These are phyloP conservation scores for Hirtodrosophila histrioides DNA, from an alignment of 2,888 invertebrate species.

Conservation along the genomic window DNA sequence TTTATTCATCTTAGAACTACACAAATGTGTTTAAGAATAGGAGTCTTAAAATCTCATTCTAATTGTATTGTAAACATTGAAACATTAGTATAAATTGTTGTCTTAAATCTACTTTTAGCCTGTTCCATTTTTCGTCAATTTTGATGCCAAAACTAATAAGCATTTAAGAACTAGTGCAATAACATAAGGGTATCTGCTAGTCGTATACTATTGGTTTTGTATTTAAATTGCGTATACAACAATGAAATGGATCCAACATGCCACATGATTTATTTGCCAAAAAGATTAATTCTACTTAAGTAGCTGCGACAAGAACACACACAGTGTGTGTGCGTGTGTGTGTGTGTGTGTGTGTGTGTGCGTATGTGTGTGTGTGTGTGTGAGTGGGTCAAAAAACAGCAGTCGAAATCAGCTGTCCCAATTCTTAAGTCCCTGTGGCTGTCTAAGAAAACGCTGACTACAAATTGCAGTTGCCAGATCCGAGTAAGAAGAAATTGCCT, in stretches of 20 bases:
- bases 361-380: slow-evolving; percentile 17
- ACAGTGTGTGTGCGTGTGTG: slow-evolving; percentile 20
- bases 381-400: slow-evolving; percentile 65
- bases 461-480: slow-evolving; percentile 65
- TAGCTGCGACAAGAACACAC: slow-evolving; percentile 43
- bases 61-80: too few relatives aligned
- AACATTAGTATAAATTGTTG: too few relatives aligned
- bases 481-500: slow-evolving; percentile 66
- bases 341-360: slow-evolving; percentile 19
- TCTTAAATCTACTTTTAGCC: too few relatives aligned
- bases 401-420: slow-evolving; percentile 60
- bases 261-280: slow-evolving; percentile 70
- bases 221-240: slow-evolving; percentile 59
- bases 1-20: too few relatives aligned
- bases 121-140: too few relatives aligned
- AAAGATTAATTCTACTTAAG: slow-evolving; percentile 54
- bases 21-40: too few relatives aligned
- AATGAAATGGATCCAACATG: slow-evolving; percentile 52
- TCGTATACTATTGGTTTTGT: slow-evolving; percentile 9
- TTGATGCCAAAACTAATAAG: too few relatives aligned
- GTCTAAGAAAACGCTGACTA: slow-evolving; percentile 57
- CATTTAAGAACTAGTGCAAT: too few relatives aligned
- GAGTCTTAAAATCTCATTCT: too few relatives aligned
- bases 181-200: slow-evolving; percentile 1
- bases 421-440: slow-evolving; percentile 38